Percentiles rank a stretch among this genome's conserved stretches.
These are phyloP conservation scores for Whitmania pigra DNA, from an alignment of 1,140 invertebrate species.

Conservation along the genomic window DNA sequence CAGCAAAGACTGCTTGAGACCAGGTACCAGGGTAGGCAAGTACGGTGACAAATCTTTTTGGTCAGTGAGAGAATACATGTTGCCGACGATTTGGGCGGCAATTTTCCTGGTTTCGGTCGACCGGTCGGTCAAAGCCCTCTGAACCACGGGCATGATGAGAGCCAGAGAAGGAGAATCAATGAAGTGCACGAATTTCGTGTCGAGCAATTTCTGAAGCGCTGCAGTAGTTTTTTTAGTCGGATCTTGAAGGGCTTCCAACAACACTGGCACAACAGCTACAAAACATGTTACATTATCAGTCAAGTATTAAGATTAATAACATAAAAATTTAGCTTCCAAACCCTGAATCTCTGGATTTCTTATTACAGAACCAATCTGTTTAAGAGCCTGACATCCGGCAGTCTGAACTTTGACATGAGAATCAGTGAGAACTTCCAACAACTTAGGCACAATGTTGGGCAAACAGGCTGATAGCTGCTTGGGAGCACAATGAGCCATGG, in stretches of 20 bases:
- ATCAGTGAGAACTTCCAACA: conserved; percentile 91
- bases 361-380: conserved; percentile 92
- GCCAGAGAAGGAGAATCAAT: conserved; percentile 96
- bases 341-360: conserved; percentile 95
- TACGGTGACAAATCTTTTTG: conserved; percentile 96
- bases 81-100: conserved; percentile 94
- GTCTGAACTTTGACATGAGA: conserved; percentile 96
- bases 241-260: conserved; percentile 86
- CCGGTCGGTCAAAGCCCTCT: conserved; percentile 87
- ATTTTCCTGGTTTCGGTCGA: conserved; percentile 95
- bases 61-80: conserved; percentile 98
- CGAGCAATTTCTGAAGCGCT: conserved; percentile 77
- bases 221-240: conserved; percentile 85
- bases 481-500: conserved; percentile 85
- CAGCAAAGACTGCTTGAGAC: conserved; percentile 82
- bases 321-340: conserved; percentile 31
- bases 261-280: conserved; percentile 48
- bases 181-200: conserved; percentile 97
- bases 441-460: conserved; percentile 92
- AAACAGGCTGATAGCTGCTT: conserved; percentile 94
- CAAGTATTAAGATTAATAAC: background rate
- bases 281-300: background rate
- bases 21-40: conserved; percentile 87
- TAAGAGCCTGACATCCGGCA: conserved; percentile 81
- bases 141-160: conserved; percentile 96